Percentiles rank a stretch among this genome's conserved stretches.
phyloP scores from a whole-genome alignment of 2,888 invertebrate genomes.

The Sesamia inferens region DNA sequence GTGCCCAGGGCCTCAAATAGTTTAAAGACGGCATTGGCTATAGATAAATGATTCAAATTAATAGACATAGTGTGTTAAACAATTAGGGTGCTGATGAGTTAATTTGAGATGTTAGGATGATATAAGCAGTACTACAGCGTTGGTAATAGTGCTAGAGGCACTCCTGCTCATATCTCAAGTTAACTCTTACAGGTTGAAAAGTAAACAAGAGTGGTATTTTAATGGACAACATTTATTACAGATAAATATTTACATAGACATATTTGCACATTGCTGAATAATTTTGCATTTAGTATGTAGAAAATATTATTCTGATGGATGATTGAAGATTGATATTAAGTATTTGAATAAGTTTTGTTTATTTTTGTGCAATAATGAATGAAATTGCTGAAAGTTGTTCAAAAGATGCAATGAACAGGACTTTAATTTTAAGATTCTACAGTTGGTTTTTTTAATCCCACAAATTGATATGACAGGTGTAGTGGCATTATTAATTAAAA shows the following conservation, averaged over 20 bases:
- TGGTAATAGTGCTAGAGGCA: background rate
- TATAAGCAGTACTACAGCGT: background rate
- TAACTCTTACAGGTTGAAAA: background rate
- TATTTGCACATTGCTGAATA: slow-evolving; percentile 32
- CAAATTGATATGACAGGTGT: too few relatives aligned
- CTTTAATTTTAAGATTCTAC: background rate
- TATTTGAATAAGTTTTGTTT: slow-evolving; percentile 6
- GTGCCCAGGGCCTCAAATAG: too few relatives aligned
- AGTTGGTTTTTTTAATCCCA: too few relatives aligned
- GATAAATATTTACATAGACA: slow-evolving; percentile 56
- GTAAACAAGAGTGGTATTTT: slow-evolving; percentile 4
- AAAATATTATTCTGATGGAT: slow-evolving; percentile 19
- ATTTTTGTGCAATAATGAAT: slow-evolving; percentile 23
- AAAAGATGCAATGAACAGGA: background rate
- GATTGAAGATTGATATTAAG: slow-evolving; percentile 3
- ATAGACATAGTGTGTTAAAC: too few relatives aligned
- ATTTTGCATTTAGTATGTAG: slow-evolving; percentile 23
- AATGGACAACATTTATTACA: slow-evolving; percentile 67
- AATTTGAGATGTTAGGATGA: background rate
- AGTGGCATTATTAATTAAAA: too few relatives aligned
- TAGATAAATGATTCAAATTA: too few relatives aligned
- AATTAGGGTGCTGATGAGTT: background rate
- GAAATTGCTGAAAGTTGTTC: slow-evolving; percentile 6
- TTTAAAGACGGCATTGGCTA: too few relatives aligned
- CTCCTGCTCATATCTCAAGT: background rate